These are phyloP conservation scores for Archivesica marissinica DNA, from an alignment of 1,140 invertebrate genomes.

Conservation along the genomic window DNA sequence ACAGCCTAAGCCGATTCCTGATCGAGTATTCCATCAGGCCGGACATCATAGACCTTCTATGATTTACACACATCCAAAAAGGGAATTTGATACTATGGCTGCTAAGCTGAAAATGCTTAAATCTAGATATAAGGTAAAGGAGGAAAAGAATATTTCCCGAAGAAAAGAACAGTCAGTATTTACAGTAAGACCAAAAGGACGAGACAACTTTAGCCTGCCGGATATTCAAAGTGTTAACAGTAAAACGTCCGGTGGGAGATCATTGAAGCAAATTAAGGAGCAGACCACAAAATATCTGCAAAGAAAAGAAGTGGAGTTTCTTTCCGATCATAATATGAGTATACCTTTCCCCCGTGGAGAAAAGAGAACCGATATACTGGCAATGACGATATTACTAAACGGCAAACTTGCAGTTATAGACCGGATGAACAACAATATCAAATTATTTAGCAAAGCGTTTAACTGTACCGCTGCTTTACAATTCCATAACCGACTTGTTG, in stretches of 20 bases:
- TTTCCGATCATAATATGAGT: slow-evolving; percentile 35
- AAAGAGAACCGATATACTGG: slow-evolving; percentile 10
- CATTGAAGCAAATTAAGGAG: not conserved
- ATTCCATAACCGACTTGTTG: slow-evolving; percentile 49
- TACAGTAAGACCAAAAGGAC: not conserved
- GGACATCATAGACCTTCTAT: not conserved
- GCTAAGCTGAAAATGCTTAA: slow-evolving; percentile 7
- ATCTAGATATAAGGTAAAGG: slow-evolving; percentile 5
- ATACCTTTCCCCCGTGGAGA: slow-evolving; percentile 44
- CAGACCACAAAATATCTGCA: not conserved
- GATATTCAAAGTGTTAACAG: not conserved
- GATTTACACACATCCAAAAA: not conserved
- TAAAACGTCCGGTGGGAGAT: not conserved
- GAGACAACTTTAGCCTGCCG: not conserved
- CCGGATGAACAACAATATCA: slow-evolving; percentile 50
- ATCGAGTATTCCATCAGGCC: slow-evolving; percentile 1
- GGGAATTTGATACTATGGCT: not conserved
- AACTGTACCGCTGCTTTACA: slow-evolving; percentile 36
- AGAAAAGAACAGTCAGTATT: not conserved
- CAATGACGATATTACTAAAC: slow-evolving; percentile 21
- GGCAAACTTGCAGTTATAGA: slow-evolving; percentile 34
- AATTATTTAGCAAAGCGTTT: slow-evolving; percentile 39
- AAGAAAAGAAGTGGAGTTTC: slow-evolving; percentile 7
- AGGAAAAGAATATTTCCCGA: not conserved
- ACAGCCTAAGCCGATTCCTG: slow-evolving; percentile 22